Conservation (phyloP, 2,888 invertebrate species). For the Sesia bembeciformis region DNA sequence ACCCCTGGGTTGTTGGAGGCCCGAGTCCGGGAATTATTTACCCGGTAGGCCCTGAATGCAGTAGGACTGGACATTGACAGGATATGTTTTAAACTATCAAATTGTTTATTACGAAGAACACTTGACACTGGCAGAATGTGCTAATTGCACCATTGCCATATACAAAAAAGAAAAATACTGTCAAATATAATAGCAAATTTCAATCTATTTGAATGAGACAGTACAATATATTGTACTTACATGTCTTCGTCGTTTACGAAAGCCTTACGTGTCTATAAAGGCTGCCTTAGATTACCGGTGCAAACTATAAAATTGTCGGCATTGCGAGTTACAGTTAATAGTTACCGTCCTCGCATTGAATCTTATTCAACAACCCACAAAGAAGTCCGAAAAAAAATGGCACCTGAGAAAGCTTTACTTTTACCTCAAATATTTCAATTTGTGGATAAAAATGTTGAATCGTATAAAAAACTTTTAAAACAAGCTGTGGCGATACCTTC, state of each 20-base stretch:
- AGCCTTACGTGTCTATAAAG: slow-evolving; percentile 28
- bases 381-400: slow-evolving; percentile 32
- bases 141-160: no score
- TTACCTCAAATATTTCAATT: slow-evolving; percentile 75
- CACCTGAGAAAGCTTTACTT: slow-evolving; percentile 40
- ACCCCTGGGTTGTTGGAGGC: no score
- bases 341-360: neutral
- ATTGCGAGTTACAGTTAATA: neutral
- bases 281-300: slow-evolving; percentile 26
- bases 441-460: slow-evolving; percentile 83
- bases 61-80: no score
- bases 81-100: no score
- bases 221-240: no score
- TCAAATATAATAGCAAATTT: no score
- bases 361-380: slow-evolving; percentile 28
- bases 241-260: slow-evolving; percentile 19
- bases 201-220: no score
- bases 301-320: neutral
- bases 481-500: slow-evolving; percentile 95
- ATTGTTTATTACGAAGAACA: no score
- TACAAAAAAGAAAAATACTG: no score
- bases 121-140: no score
- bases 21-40: no score
- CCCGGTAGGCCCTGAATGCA: no score
- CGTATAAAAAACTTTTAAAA: slow-evolving; percentile 84